Conservation (phyloP, 1,140 invertebrate genomes). For the Polypedilum vanderplanki region DNA sequence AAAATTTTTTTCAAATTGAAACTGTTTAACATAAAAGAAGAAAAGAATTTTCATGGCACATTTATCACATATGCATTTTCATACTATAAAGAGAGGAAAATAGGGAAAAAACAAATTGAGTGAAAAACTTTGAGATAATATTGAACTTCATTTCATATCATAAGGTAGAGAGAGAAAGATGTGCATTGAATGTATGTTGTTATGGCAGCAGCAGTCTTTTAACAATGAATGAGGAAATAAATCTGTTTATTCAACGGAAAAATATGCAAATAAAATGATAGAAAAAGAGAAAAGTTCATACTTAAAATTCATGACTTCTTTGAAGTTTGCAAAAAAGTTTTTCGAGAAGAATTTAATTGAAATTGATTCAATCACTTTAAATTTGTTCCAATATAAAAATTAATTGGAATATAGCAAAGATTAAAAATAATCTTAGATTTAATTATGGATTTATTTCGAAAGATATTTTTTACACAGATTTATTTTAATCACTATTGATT, state of each 20-base stretch:
- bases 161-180: not conserved
- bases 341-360: no score
- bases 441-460: no score
- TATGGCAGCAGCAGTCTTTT: not conserved
- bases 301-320: no score
- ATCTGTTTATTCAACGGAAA: conserved; percentile 26
- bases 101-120: conserved; percentile 2
- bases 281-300: no score
- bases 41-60: conserved; percentile 26
- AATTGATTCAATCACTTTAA: no score
- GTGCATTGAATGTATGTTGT: not conserved
- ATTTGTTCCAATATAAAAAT: no score
- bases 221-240: not conserved
- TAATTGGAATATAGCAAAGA: no score
- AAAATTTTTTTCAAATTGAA: not conserved
- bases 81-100: not conserved
- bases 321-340: no score
- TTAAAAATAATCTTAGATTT: no score
- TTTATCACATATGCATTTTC: not conserved
- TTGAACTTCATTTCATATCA: not conserved
- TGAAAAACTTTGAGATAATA: conserved; percentile 14
- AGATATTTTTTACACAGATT: no score
- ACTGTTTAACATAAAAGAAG: not conserved
- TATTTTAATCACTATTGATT: no score
- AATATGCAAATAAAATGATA: not conserved